These are phyloP conservation scores for Pao palembangensis DNA, from an alignment of 2,113 vertebrate species.

Conservation along the genomic window DNA sequence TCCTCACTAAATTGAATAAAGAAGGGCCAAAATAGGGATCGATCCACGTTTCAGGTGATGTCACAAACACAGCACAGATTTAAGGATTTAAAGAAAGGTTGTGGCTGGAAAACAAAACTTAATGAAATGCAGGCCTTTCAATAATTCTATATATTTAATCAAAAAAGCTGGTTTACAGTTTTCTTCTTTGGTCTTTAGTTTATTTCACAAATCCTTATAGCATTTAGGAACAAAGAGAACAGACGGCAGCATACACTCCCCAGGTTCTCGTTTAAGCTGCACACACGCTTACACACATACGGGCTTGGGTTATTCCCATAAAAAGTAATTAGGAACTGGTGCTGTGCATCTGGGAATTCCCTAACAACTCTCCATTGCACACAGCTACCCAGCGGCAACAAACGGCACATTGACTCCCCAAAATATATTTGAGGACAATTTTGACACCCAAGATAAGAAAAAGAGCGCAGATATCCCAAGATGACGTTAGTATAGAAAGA, in stretches of 20 bases:
- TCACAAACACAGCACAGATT: too few relatives aligned
- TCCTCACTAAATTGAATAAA: too few relatives aligned
- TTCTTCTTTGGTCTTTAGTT: too few relatives aligned
- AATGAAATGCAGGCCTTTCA: too few relatives aligned
- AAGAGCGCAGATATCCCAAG: neutral
- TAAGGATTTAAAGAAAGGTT: too few relatives aligned
- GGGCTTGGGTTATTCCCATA: slow-evolving; percentile 34
- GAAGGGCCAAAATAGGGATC: too few relatives aligned
- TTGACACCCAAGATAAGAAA: neutral
- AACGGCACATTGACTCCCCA: slow-evolving; percentile 24
- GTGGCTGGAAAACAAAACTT: too few relatives aligned
- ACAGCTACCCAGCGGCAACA: slow-evolving; percentile 21
- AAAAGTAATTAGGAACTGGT: slow-evolving; percentile 52
- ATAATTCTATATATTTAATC: too few relatives aligned
- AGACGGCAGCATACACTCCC: slow-evolving; percentile 4
- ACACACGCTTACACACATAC: neutral
- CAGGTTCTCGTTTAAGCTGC: slow-evolving; percentile 24
- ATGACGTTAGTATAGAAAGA: too few relatives aligned
- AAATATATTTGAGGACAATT: slow-evolving; percentile 3
- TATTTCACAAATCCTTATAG: slow-evolving; percentile 9
- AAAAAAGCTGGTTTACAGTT: too few relatives aligned
- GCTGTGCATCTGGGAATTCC: slow-evolving; percentile 18
- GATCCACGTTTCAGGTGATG: too few relatives aligned
- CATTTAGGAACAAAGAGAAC: slow-evolving; percentile 15
- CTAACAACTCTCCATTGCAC: slow-evolving; percentile 17